Base-by-base conservation (phyloP, 2,888 invertebrate species). In the Aleiodes leptofemur region DNA sequence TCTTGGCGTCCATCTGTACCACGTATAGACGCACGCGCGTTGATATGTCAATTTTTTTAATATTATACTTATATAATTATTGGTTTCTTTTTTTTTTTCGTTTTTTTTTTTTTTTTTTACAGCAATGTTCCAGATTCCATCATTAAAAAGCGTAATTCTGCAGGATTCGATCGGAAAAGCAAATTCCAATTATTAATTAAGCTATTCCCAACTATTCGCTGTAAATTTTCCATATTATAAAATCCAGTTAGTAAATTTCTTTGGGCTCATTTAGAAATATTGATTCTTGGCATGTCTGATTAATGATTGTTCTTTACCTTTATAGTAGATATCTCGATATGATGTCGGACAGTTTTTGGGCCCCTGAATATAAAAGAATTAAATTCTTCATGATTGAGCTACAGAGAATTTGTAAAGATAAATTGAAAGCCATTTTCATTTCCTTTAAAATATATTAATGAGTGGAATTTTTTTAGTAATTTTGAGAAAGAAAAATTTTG, bases 261-360 rank as follows among this genome's bases (percentile, higher is more conserved):
- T 55, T 5, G 38, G 38, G 11, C 48, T 53, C 5, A 13, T n/a
- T 23, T 48, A 51, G 16, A 31, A 61, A 61, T 43, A 51, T 13
- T 50, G 8, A 23, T 57, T 48, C 1, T 56, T 14, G 48, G 13
- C n/a, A 14, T 56, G n/a, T 7, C 4, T 70, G 43, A 43, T 43
- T 8, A 53, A 29, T 23, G 11, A 16, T 55, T 9, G 23, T 74
- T 74, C 74, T 80, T 84, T 91, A 95, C 95, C 95, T 94, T 96
- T 96, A 90, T 97, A 97, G 91, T 96, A 95, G 91, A 96, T 96
- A 88, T 96, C 96, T 90, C 95, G 95, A 91, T 96, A 95, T 97
- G 97, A 97, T 86, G 95, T 96, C 74, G 96, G 96, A 90, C 96
- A 96, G 88, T 95, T 95, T 90, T 96, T 96, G 79, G 94, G 94